Evolutionary conservation across 2,113 vertebrate genomes (phyloP).

Genomic region (Callionymus lyra): DNA sequence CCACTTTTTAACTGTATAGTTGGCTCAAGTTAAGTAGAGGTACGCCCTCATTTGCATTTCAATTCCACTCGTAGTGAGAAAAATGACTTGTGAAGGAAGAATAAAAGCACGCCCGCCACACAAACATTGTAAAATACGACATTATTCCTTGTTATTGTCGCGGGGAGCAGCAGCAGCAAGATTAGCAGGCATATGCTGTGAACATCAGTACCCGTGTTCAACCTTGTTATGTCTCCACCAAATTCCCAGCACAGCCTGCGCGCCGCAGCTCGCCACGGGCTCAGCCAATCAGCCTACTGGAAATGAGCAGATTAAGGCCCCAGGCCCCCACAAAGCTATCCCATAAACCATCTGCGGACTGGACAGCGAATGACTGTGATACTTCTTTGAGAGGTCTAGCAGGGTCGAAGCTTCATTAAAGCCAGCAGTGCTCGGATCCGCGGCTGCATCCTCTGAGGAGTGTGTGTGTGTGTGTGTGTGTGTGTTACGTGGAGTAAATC

Average conservation of each 20-base stretch:
- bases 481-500: constrained; percentile 27
- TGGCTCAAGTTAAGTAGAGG: too few relatives aligned
- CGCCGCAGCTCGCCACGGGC: constrained; percentile 4
- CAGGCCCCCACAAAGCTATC: constrained; percentile 39
- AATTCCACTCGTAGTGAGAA: too few relatives aligned
- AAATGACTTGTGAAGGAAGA: too few relatives aligned
- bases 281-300: constrained; percentile 23
- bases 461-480: constrained; percentile 6
- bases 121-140: too few relatives aligned
- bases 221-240: constrained; percentile 5
- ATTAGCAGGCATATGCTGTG: not conserved
- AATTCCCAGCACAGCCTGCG: constrained; percentile 7
- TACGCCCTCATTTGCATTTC: too few relatives aligned
- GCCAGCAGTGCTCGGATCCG: constrained; percentile 27
- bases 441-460: constrained; percentile 13
- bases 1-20: too few relatives aligned
- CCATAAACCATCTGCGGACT: constrained; percentile 49
- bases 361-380: constrained; percentile 39
- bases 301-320: constrained; percentile 23
- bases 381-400: constrained; percentile 37
- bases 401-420: constrained; percentile 52
- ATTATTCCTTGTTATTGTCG: not conserved
- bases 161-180: not conserved
- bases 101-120: too few relatives aligned
- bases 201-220: not conserved